Evolutionary conservation across 2,113 vertebrate species (phyloP), one percentile per base, ranked within the genome.

Genomic region (Archocentrus centrarchus): DNA sequence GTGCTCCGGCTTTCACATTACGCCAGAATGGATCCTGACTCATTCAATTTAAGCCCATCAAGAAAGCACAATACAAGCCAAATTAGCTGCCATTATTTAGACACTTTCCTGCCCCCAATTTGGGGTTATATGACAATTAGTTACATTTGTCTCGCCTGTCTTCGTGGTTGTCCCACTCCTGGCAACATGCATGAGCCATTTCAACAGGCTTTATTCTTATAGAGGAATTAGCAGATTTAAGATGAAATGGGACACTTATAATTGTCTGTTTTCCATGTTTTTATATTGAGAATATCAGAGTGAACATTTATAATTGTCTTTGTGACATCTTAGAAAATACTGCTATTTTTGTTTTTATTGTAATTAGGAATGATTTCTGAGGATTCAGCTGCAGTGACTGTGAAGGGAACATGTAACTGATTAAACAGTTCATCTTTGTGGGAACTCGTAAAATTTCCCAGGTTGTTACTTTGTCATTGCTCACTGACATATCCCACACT

Each of bases 11-110:
- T 86, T 90, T 93, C 93, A 90, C 91, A 92, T 91, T 89, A 92
- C 88, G 87, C 81, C 92, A 92, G 70, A 89, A 91, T 82, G 83
- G 91, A 92, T 87, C 91, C 91, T 93, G 92, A 94, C 92, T 94
- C 93, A 94, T 94, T 91, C 91, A 86, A 89, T 94, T 94, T 88
- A 89, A 87, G 75, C 41, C 85, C 91, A 86, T 91, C 92, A 91
- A 84, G 85, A 77, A 89, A 89, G 89, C 92, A 93, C 92, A 93
- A 93, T 88, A 87, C 90, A 11, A 87, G 83, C 68, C 86, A 86
- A 94, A 94, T 94, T 93, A 93, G 86, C 90, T 64, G 86, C 93
- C 88, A 86, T 94, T 92, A 94, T 93, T 93, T 86, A 88, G 88
- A 86, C 89, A 85, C 89, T 90, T 84, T 50, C 79, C 18, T 86